Evolutionary conservation across 1,140 invertebrate genomes (phyloP).

Genomic region (Dendrolimus kikuchii): DNA sequence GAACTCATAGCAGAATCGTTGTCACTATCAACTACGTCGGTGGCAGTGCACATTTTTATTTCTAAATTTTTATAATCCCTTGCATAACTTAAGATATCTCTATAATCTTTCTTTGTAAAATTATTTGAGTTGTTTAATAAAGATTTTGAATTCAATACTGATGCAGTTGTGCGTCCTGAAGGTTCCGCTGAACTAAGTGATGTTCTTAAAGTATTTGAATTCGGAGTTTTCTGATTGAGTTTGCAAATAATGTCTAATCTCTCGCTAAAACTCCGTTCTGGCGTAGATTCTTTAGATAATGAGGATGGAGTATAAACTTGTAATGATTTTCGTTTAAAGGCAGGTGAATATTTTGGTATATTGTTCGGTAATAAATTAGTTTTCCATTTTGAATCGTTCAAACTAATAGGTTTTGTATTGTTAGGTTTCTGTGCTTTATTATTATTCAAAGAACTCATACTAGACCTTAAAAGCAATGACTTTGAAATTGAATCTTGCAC

Average conservation of each 20-base stretch:
- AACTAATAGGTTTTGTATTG: slow-evolving; percentile 25
- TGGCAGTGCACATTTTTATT: slow-evolving; percentile 57
- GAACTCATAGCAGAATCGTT: slow-evolving; percentile 90
- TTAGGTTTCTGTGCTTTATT: slow-evolving; percentile 35
- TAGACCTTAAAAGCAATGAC: slow-evolving; percentile 39
- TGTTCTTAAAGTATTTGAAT: slow-evolving; percentile 20
- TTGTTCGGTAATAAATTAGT: slow-evolving; percentile 64
- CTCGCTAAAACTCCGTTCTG: slow-evolving; percentile 49
- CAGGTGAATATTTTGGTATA: slow-evolving; percentile 87
- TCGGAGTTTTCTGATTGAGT: slow-evolving; percentile 34
- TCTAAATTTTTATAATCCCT: slow-evolving; percentile 56
- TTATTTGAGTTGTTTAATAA: slow-evolving; percentile 16
- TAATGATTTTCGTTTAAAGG: slow-evolving; percentile 84
- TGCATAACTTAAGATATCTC: slow-evolving; percentile 32
- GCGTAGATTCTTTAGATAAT: slow-evolving; percentile 57
- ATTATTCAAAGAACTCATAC: slow-evolving; percentile 24
- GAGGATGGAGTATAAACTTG: slow-evolving; percentile 75
- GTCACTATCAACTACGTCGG: slow-evolving; percentile 81
- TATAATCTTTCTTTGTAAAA: slow-evolving; percentile 37
- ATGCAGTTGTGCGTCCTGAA: slow-evolving; percentile 5
- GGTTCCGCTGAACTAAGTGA: too few species aligned
- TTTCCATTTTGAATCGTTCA: slow-evolving; percentile 72
- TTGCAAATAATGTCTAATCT: slow-evolving; percentile 42
- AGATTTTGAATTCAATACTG: slow-evolving; percentile 22
- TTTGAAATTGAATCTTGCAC: slow-evolving; percentile 72